phyloP scores from a whole-genome alignment of 2,797 vertebrate genomes.

The Serranus cabrilla region DNA sequence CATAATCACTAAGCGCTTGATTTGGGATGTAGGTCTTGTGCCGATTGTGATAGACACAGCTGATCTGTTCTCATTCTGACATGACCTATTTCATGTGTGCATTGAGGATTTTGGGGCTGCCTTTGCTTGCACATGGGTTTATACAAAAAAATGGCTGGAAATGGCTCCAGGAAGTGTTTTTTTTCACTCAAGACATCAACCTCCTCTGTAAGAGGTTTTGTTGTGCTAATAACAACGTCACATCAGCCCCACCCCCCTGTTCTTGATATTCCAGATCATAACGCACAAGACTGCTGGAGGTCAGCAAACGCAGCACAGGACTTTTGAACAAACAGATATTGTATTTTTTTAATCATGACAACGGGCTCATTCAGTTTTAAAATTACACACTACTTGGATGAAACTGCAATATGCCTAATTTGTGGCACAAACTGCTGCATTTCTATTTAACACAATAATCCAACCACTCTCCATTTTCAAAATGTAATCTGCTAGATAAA shows the following conservation, averaged over 20 bases:
- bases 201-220: not conserved
- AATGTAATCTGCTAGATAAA: conserved; percentile 3
- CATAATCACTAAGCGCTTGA: conserved; percentile 21
- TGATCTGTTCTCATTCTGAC: conserved; percentile 37
- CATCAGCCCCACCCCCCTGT: not conserved
- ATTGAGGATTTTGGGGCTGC: conserved; percentile 40
- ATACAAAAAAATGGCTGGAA: conserved; percentile 10
- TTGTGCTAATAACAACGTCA: not conserved
- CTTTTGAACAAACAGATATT: not conserved
- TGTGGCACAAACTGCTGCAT: not conserved
- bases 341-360: not conserved
- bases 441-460: not conserved
- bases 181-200: not conserved
- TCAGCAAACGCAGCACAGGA: not conserved
- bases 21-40: conserved; percentile 17
- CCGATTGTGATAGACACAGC: conserved; percentile 29
- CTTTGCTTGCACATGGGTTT: conserved; percentile 46
- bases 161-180: not conserved
- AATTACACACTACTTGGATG: not conserved
- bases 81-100: conserved; percentile 44
- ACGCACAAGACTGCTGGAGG: not conserved
- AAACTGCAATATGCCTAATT: not conserved
- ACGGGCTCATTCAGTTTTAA: not conserved
- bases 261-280: not conserved
- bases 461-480: conserved; percentile 13